A percentile compares a stretch with the other conserved stretches of the same genome.
These are phyloP conservation scores for Gymnothorax reevesii DNA, from an alignment of 2,797 vertebrate species.

Conservation along the genomic window DNA sequence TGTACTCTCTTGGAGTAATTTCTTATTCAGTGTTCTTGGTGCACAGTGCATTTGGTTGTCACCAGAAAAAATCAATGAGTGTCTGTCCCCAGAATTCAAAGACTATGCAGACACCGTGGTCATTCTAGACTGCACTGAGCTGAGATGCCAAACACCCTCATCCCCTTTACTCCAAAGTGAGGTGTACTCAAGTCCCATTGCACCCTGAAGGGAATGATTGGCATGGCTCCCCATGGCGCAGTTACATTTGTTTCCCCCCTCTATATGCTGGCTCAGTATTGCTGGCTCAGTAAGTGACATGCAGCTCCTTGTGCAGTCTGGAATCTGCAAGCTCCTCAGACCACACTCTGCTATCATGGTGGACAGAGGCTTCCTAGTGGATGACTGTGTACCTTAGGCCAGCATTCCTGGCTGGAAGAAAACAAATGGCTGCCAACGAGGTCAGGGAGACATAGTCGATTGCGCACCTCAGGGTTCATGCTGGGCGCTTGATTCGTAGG, in stretches of 20 bases:
- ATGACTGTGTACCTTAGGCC: neutral
- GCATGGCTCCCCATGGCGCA: slow-evolving; percentile 17
- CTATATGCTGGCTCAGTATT: too few species aligned
- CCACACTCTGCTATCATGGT: slow-evolving; percentile 31
- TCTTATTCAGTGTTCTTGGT: too few species aligned
- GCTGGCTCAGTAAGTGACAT: slow-evolving; percentile 31
- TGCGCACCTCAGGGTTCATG: slow-evolving; percentile 20
- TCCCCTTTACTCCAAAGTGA: slow-evolving; percentile 29
- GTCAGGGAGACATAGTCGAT: slow-evolving; percentile 17
- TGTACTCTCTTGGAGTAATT: too few species aligned
- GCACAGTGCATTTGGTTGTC: slow-evolving; percentile 21
- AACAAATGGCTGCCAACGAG: slow-evolving; percentile 19
- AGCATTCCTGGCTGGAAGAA: neutral
- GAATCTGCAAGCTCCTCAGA: neutral
- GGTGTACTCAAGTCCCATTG: slow-evolving; percentile 30
- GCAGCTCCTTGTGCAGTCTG: slow-evolving; percentile 23
- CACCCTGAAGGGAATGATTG: slow-evolving; percentile 17
- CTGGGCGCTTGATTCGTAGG: slow-evolving; percentile 20
- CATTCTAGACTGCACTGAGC: slow-evolving; percentile 22
- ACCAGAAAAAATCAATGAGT: neutral
- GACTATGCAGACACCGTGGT: slow-evolving; percentile 20
- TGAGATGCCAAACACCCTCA: slow-evolving; percentile 23
- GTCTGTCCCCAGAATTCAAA: slow-evolving; percentile 14
- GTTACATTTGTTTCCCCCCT: slow-evolving; percentile 33
- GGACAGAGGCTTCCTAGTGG: slow-evolving; percentile 27